phyloP scores from a whole-genome alignment of 2,797 vertebrate species.

The Myiothlypis coronata region DNA sequence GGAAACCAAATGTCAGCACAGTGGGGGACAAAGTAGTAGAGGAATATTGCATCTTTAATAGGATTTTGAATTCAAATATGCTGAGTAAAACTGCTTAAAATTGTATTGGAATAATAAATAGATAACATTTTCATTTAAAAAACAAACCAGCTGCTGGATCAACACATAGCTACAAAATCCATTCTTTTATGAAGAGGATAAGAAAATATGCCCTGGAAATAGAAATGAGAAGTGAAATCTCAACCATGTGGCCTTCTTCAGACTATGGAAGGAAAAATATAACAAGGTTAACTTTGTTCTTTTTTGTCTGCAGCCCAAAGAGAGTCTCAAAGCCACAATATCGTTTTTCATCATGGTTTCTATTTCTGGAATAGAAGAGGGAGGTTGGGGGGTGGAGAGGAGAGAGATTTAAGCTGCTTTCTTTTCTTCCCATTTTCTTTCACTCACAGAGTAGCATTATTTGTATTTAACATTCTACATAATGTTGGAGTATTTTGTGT shows the following conservation, averaged over 20 bases:
- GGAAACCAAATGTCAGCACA: constrained; percentile 76
- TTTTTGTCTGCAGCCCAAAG: constrained; percentile 34
- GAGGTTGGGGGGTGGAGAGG: background rate
- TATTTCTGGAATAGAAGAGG: constrained; percentile 26
- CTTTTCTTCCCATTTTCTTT: background rate
- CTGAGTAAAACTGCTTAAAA: constrained; percentile 85
- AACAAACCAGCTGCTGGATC: constrained; percentile 61
- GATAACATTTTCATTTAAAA: constrained; percentile 82
- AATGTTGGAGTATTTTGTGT: background rate
- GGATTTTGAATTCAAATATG: constrained; percentile 88
- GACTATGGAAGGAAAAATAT: constrained; percentile 43
- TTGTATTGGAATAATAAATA: constrained; percentile 90
- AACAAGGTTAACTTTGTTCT: constrained; percentile 57
- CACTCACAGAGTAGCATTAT: background rate
- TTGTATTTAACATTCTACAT: constrained; percentile 19
- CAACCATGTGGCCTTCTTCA: constrained; percentile 52
- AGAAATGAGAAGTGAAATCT: constrained; percentile 61
- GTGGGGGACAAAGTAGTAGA: constrained; percentile 70
- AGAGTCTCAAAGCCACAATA: constrained; percentile 23
- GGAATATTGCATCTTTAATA: constrained; percentile 85
- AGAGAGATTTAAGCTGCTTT: background rate
- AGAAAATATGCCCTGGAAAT: constrained; percentile 59
- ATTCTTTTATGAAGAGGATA: constrained; percentile 14
- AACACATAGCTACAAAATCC: constrained; percentile 58
- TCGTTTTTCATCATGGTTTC: constrained; percentile 20